Conservation (phyloP, 2,888 invertebrate species). For the Leptothorax acervorum region DNA sequence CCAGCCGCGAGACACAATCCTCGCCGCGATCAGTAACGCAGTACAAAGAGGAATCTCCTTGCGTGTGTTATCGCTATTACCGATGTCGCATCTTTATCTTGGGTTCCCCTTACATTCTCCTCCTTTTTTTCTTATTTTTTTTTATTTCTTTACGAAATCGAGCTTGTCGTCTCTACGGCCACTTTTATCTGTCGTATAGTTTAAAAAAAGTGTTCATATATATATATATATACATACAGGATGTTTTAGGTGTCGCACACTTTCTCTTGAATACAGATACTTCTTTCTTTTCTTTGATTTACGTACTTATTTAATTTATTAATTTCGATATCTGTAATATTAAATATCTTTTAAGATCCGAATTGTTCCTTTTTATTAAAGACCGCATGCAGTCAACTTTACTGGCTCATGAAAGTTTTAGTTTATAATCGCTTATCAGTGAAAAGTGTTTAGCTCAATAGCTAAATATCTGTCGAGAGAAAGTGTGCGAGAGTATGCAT, state of each 20-base stretch:
- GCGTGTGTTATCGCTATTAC: conserved; percentile 28
- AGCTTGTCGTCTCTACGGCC: conserved; percentile 15
- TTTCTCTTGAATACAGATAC: conserved; percentile 23
- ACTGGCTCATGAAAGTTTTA: neutral
- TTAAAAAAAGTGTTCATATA: conserved; percentile 36
- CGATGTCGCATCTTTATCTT: conserved; percentile 12
- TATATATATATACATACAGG: neutral
- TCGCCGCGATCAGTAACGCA: conserved; percentile 31
- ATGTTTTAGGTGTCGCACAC: conserved; percentile 25
- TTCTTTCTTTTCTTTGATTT: neutral
- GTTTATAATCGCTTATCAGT: neutral
- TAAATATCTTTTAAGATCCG: neutral
- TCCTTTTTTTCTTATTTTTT: neutral
- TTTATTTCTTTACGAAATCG: conserved; percentile 47
- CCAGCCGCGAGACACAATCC: conserved; percentile 35
- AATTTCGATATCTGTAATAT: neutral
- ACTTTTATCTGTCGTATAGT: conserved; percentile 31
- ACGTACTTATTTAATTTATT: neutral
- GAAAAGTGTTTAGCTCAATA: neutral
- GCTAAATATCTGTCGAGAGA: conserved; percentile 17
- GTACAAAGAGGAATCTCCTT: neutral
- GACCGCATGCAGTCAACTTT: neutral
- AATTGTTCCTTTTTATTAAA: neutral
- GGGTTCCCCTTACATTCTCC: neutral
- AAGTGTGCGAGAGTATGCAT: conserved; percentile 13